Base-by-base conservation (phyloP, 1,140 invertebrate genomes). In the Zophobas morio region DNA sequence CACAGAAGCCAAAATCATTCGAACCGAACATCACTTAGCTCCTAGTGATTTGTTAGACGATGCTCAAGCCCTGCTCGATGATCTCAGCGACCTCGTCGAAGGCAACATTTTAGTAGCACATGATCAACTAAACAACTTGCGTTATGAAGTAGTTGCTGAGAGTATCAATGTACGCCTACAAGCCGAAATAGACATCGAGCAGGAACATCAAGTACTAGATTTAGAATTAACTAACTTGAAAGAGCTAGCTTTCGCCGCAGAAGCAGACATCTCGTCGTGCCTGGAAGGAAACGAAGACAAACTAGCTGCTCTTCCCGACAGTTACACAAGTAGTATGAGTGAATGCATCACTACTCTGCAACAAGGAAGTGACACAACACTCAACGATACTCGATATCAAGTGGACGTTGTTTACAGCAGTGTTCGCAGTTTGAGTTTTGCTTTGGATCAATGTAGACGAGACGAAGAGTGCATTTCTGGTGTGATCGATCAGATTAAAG, bases 401-500 rank as follows among this genome's bases (percentile, higher is more conserved):
- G 20, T 54, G 33, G 53, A 54, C 32, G 35, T 54, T 54, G 3
- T n/a, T 2, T 34, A 6, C 5, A 54, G 35, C 35, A 4, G 1
- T 33, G 53, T 54, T 8, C 32, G 35, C 6, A 34, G 35, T 1
- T 54, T 54, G 53, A 54, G 20, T n/a, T 54, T 54, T 34, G 32
- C 53, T 54, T 54, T 20, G 32, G 32, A 5, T 6, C 6, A 34
- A 34, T 54, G 20, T 1, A 20, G 53, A 32, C 1, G 53, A 54
- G 53, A 54, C 35, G 1, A 34, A 34, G 20, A 4, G 1, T 54
- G 53, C 35, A 33, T 54, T n/a, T 32, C n/a, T 33, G 36, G 1
- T 5, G 36, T 60, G n/a, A 36, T 60, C 6, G 56, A 60, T 39
- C n/a, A 36, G 6, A 60, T 60, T 36, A 39, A 60, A 35, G 35